A percentile compares a stretch with the other conserved stretches of the same genome.
phyloP scores from a whole-genome alignment of 2,797 vertebrate genomes.

The Dallia pectoralis region DNA sequence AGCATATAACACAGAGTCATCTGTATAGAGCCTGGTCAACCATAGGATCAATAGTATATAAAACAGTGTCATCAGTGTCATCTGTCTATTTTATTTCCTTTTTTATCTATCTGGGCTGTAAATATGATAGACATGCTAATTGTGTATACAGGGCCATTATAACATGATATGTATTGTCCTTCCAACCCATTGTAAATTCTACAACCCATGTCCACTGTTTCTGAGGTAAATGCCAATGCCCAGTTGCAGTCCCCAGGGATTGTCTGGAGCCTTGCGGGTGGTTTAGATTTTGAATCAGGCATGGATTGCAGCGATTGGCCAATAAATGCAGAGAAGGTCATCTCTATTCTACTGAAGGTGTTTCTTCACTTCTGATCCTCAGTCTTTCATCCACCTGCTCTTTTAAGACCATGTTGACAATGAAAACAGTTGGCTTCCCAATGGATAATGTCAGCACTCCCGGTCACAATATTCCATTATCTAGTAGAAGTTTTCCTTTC shows the following conservation, averaged over 20 bases:
- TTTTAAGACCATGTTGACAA: background rate
- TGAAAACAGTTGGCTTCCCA: conserved; percentile 68
- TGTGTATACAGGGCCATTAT: background rate
- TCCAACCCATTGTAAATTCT: background rate
- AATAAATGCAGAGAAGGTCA: conserved; percentile 8
- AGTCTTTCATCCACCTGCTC: conserved; percentile 24
- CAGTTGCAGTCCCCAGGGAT: conserved; percentile 1
- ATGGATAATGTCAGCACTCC: conserved; percentile 84
- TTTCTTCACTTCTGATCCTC: background rate
- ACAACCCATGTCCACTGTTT: background rate
- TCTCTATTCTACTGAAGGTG: conserved; percentile 8
- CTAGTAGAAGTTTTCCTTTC: background rate
- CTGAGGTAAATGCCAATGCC: conserved; percentile 10
- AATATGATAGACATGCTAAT: background rate
- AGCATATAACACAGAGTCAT: no score
- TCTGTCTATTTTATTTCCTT: background rate
- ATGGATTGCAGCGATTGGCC: conserved; percentile 4
- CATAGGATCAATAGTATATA: no score
- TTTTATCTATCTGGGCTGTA: background rate
- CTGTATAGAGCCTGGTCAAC: no score
- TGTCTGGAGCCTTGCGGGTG: background rate
- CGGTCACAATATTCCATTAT: conserved; percentile 78
- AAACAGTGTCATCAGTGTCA: no score
- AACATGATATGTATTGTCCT: background rate
- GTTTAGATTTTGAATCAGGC: background rate